Evolutionary conservation across 2,113 vertebrate species (phyloP), one percentile per base, ranked within the genome.

Genomic region (Gallinago paraguaiae): DNA sequence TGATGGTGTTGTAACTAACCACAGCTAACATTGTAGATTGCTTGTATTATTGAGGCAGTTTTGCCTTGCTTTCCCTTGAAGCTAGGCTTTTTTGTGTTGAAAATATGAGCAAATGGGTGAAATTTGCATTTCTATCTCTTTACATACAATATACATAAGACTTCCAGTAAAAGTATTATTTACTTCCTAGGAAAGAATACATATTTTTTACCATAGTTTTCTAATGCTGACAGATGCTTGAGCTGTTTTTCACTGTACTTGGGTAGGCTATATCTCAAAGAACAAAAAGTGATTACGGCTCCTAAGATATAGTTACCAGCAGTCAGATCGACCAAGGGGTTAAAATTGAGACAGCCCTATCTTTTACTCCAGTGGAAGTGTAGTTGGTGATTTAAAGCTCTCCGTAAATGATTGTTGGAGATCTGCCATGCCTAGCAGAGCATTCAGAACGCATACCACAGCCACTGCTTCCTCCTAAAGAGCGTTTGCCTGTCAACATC

Each of bases 351-450:
- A 64, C 69, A 72, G 69, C 92, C 94, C 95, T 97, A 93, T 95
- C 97, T 97, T 88, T 67, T 60, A 70, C 37, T 86, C 92, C 48
- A 41, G 13, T 95, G 93, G 71, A 95, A 96, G 86, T 79, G 82
- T 82, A 94, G 94, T 94, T 97, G 91, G 93, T 94, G 97, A 96
- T 94, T 96, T 97, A 97, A 96, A 95, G 91, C 63, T 91, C 96
- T 95, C 27, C 3, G 98, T 98, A 97, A 98, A 98, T 98, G 97
- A 98, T 98, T 98, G 96, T 82, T 97, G 94, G 96, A 97, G 88
- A 71, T 78, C 82, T 97, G 95, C 97, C 97, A 95, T 88, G 86
- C 85, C 92, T 91, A 97, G 91, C 96, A 86, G 91, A 91, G 80
- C 45, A 17, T 87, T 95, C 91, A 75, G 92, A 96, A 97, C 92